Base-by-base conservation (phyloP, 2,888 invertebrate genomes). In the Caenorhabditis zanzibari region DNA sequence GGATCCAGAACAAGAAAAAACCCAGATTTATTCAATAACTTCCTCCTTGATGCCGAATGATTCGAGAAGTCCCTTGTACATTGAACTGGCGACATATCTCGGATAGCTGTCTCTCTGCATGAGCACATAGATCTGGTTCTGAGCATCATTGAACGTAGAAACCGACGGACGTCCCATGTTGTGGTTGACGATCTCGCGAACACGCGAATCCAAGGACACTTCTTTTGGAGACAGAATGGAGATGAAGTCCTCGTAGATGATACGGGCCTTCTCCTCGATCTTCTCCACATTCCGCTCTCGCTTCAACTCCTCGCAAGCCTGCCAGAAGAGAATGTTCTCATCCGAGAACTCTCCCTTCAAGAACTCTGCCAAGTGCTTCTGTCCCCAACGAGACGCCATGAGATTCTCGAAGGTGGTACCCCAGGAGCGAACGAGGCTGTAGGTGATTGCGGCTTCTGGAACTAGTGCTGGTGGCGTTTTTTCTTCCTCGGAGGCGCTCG, bases 91-190 rank as follows among this genome's bases (percentile, higher is more conserved):
- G 93, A 98, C 95, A 94, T 97, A 92, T 52, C 87, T 96, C 92
- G 98, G 98, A 94, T 98, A 99, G 88, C 98, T 98, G 95, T 99
- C 99, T 93, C 98, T 95, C 94, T 98, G 98, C 99, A 99, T 99
- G 92, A 99, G 95, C 90, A 98, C 98, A 95, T 97, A 99, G 93
- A 99, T 99, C 95, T 99, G 99, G 93, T 97, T 95, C 94, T 99
- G 99, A 92, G 99, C 99, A 94, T 99, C 98, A 94, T 98, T 98
- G 94, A 99, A 99, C 86, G 97, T 98, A 93, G 96, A 95, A 91
- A 97, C 96, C 1, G 85, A 85, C 47, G 86, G 86, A 19, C 82
- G 79, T 0, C 96, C 95, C 97, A 99, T 99, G 94, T 98, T 98
- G 92, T 96, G 95, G 94, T 99, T 98, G 90, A 99, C 97, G 90